A percentile compares a stretch with the other conserved stretches of the same genome.
phyloP scores from a whole-genome alignment of 1,140 invertebrate genomes.

The Drosophila lini region DNA sequence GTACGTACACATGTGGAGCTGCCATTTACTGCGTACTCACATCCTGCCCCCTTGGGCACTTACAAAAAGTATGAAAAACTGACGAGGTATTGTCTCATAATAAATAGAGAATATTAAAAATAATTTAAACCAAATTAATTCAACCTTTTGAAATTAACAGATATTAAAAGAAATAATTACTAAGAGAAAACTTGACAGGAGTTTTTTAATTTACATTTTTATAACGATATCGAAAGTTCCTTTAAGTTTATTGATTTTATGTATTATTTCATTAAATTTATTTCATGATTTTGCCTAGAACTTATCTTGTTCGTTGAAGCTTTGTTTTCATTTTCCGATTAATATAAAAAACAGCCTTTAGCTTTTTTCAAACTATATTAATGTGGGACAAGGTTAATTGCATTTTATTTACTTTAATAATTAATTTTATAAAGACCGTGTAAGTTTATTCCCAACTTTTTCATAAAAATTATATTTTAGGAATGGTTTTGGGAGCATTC shows the following conservation, averaged over 20 bases:
- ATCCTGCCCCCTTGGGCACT: background rate
- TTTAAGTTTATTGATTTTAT: constrained; percentile 3
- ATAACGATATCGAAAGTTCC: background rate
- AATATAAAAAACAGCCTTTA: background rate
- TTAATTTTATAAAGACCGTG: background rate
- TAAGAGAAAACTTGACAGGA: background rate
- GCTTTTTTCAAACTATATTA: background rate
- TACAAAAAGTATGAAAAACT: background rate
- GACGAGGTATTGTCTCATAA: background rate
- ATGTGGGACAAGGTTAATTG: background rate
- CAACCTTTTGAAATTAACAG: background rate
- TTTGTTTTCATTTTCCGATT: constrained; percentile 3
- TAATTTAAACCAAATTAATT: background rate
- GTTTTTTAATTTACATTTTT: background rate
- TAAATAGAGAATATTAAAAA: background rate
- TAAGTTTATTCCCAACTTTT: background rate
- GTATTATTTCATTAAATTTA: background rate
- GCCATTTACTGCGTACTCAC: constrained; percentile 3
- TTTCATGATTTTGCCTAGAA: background rate
- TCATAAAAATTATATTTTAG: background rate
- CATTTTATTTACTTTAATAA: constrained; percentile 7
- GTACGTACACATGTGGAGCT: constrained; percentile 9
- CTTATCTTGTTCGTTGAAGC: background rate
- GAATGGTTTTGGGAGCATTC: background rate
- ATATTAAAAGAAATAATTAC: background rate